Evolutionary conservation across 2,797 vertebrate genomes (phyloP).

Genomic region (Eurystomus glaucurus): DNA sequence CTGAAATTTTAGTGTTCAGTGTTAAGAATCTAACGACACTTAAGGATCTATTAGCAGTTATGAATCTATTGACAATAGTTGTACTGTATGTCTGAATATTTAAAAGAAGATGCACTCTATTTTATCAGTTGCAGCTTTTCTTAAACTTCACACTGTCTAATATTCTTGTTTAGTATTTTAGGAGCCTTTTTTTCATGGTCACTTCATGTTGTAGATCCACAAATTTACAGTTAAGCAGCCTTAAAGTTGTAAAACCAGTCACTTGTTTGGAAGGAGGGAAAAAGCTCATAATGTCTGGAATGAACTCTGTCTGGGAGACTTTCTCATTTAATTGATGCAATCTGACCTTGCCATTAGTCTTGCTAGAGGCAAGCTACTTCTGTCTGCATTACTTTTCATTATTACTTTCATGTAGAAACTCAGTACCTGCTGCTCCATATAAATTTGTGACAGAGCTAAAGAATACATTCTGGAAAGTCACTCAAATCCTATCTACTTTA

Average conservation of each 20-base stretch:
- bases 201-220: neutral
- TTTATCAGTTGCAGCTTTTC: neutral
- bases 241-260: neutral
- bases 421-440: slow-evolving; percentile 48
- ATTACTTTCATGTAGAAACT: slow-evolving; percentile 47
- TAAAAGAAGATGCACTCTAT: neutral
- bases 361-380: slow-evolving; percentile 76
- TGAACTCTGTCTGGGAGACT: slow-evolving; percentile 58
- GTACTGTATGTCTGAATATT: neutral
- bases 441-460: slow-evolving; percentile 57
- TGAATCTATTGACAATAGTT: neutral
- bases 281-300: slow-evolving; percentile 15
- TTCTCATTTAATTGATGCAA: slow-evolving; percentile 76
- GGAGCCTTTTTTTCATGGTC: neutral
- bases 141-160: neutral
- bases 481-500: slow-evolving; percentile 52
- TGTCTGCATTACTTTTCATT: slow-evolving; percentile 68
- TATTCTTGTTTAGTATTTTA: neutral
- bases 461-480: slow-evolving; percentile 23
- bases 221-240: neutral
- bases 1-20: neutral
- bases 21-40: too few species aligned
- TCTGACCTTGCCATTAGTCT: slow-evolving; percentile 77
- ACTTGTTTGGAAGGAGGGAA: neutral
- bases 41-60: neutral